A percentile compares a stretch with the other conserved stretches of the same genome.
Evolutionary conservation across 2,888 invertebrate species (phyloP).

Genomic region (Caenorhabditis afra): DNA sequence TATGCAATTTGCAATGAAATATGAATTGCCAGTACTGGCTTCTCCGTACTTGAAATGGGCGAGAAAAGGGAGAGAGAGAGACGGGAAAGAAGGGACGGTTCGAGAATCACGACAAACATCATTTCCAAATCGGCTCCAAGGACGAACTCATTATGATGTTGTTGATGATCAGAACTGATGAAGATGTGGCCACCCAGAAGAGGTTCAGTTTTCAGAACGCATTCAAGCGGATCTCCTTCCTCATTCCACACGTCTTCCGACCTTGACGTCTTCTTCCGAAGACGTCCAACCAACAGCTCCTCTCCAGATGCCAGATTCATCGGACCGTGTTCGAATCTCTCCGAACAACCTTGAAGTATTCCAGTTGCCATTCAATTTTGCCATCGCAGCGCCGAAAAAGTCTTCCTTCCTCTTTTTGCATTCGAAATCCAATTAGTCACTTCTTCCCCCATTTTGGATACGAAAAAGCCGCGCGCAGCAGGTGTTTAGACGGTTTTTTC

Average conservation of each 20-base stretch:
- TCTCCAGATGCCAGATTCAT: background rate
- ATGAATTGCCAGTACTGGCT: conserved; percentile 27
- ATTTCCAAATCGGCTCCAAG: conserved; percentile 12
- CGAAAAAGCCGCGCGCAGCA: conserved; percentile 28
- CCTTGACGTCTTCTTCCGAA: no score
- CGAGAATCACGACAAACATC: background rate
- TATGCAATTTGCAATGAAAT: conserved; percentile 38
- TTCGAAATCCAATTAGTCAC: conserved; percentile 43
- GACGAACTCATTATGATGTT: conserved; percentile 23
- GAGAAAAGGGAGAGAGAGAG: no score
- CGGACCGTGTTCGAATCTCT: conserved; percentile 25
- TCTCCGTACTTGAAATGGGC: background rate
- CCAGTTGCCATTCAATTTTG: conserved; percentile 8
- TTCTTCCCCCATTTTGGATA: conserved; percentile 4
- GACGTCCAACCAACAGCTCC: no score
- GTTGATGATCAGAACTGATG: background rate
- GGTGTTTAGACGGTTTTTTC: conserved; percentile 43
- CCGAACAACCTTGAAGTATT: conserved; percentile 26
- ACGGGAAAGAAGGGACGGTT: background rate
- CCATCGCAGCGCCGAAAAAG: conserved; percentile 9
- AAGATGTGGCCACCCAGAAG: conserved; percentile 22
- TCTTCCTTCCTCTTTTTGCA: conserved; percentile 17
- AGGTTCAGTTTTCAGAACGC: conserved; percentile 25
- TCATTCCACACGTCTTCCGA: background rate
- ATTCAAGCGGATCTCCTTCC: conserved; percentile 23